Evolutionary conservation across 2,888 invertebrate genomes (phyloP), one percentile per base, ranked within the genome.

Genomic region (Pardosa pseudoannulata): DNA sequence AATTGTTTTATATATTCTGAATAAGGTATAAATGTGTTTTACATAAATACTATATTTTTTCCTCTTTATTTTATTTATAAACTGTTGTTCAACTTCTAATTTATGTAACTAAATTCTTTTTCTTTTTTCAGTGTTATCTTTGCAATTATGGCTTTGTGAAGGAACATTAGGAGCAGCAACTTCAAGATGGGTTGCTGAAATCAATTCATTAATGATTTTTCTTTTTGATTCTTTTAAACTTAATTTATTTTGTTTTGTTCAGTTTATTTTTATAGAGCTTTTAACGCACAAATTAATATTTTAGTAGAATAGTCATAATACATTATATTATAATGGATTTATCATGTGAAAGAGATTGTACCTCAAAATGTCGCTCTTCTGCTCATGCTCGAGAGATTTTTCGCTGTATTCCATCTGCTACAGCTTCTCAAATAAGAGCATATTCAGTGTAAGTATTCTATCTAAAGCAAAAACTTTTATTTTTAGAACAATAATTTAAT

Each of bases 321-420:
- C 36, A 36, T 0, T 11, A 19, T 11, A 13, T 2, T 36, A 67
- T 1, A 19, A 76, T 73, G 73, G 79, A 79, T 27, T 46, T 62
- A 9, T n/a, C 5, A 9, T n/a, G 36, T 19, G 85, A 80, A 50
- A 85, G 78, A 39, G 89, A 90, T 65, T 90, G 90, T 78, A 89
- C 89, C 6, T 88, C 90, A 28, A 91, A 90, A 86, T 92, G 92
- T 86, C 90, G 90, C 27, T 92, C 92, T n/a, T 90, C 89, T 41
- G 80, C 88, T 79, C 92, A 92, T 90, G 91, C 91, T 2, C 86
- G 89, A 19, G 90, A 91, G 68, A 85, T 92, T 62, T 90, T 91
- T 76, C 89, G 90, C 27, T 90, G 91, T 2, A 89, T 92, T 27
- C 91, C 90, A 11, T 90, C 90, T 71, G 91, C 91, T 6, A 90